Conservation (phyloP, 2,888 invertebrate genomes). For the Campoplex capitator region DNA sequence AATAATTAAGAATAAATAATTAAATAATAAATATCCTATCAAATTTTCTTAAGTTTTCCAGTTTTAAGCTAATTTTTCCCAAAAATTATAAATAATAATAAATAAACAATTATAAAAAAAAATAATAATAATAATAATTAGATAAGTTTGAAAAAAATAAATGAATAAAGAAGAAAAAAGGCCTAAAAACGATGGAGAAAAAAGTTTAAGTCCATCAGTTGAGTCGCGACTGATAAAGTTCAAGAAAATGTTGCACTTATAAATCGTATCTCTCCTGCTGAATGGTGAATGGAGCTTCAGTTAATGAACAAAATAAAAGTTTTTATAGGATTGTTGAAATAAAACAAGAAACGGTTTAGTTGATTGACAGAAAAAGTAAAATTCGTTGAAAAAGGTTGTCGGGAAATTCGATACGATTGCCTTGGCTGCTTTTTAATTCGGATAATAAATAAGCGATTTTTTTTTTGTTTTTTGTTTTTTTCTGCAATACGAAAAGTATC, state of each 20-base stretch:
- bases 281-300: no score
- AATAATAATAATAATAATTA: no score
- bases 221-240: background rate
- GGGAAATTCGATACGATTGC: background rate
- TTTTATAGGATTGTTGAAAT: background rate
- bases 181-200: background rate
- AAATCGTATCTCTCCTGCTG: no score
- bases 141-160: no score
- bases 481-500: conserved; percentile 20
- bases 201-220: background rate
- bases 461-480: background rate
- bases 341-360: background rate
- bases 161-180: background rate
- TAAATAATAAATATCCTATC: background rate
- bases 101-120: no score
- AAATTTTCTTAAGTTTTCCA: background rate
- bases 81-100: background rate
- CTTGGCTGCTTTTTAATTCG: background rate
- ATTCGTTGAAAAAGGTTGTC: background rate
- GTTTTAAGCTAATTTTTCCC: background rate
- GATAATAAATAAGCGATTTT: conserved; percentile 18
- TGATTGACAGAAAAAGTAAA: background rate
- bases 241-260: no score
- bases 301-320: no score
- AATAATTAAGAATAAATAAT: no score